phyloP scores from a whole-genome alignment of 37 sponge, comb jelly and placozoan genomes.

The Haliclona indistincta region DNA sequence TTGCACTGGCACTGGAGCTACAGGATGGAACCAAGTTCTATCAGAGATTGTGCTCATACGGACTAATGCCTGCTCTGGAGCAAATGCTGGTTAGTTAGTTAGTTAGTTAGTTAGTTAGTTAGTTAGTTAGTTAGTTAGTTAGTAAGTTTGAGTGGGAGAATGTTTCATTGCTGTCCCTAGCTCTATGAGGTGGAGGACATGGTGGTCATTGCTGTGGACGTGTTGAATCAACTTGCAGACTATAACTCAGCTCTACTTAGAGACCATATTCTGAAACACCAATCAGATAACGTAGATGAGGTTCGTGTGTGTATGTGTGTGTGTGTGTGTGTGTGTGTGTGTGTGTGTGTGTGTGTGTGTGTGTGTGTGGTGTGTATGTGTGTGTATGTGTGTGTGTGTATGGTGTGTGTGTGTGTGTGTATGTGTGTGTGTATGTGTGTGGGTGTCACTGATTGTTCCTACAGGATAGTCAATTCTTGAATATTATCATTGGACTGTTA shows the following conservation, averaged over 20 bases:
- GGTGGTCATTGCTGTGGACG: slow-evolving; percentile 70
- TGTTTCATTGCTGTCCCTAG: slow-evolving; percentile 2
- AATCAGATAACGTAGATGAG: background rate
- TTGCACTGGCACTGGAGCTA: slow-evolving; percentile 33
- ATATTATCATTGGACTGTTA: slow-evolving; percentile 71
- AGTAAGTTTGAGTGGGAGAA: background rate
- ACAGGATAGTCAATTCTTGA: slow-evolving; percentile 79
- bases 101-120: background rate
- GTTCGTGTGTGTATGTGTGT: background rate
- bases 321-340: slow-evolving; percentile 24
- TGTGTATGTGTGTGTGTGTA: background rate
- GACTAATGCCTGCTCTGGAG: slow-evolving; percentile 61
- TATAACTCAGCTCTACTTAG: slow-evolving; percentile 48
- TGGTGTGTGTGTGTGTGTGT: background rate
- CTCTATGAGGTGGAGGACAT: slow-evolving; percentile 62
- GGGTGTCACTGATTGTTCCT: too few relatives aligned
- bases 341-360: slow-evolving; percentile 29
- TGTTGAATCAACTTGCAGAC: slow-evolving; percentile 65
- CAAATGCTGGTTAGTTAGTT: slow-evolving; percentile 62
- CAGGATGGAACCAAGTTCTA: slow-evolving; percentile 45
- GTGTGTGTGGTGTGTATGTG: background rate
- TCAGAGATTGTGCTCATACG: slow-evolving; percentile 40
- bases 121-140: background rate
- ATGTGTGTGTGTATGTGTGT: background rate
- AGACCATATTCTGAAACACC: slow-evolving; percentile 59